Base-by-base conservation (phyloP, 2,888 invertebrate genomes). In the Macrophya alboannulata region DNA sequence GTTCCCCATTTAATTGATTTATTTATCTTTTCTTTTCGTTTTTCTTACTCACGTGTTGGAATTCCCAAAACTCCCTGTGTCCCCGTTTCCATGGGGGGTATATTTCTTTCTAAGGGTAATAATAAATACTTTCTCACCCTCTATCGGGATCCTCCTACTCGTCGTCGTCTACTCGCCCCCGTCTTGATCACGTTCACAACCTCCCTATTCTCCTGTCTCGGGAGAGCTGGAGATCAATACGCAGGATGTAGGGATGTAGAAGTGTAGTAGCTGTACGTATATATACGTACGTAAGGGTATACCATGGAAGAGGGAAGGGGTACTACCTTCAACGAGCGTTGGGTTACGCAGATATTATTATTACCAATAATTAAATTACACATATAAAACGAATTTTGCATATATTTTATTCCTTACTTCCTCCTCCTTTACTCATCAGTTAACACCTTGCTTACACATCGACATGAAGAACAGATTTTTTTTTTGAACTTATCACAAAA, bases 221-320 rank as follows among this genome's bases (percentile, higher is more conserved):
- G 43, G 74, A 74, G 74, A 74, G 74, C 74, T 74, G 21, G 45
- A 74, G 74, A 74, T 74, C 74, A 74, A 74, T 74, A 74, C 74
- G 45, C 43, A 45, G 74, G 21, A 45, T 74, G 45, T 74, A 43
- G 45, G 45, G 43, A 45, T 74, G 45, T 45, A 45, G 43, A 74
- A 45, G 45, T 74, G 45, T 25, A 55, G 45, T 74, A 74, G 10
- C 6, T 15, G 21, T 21, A 43, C 31, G 43, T 40, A 45, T 43
- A 45, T 43, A 43, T 68, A 4, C 31, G 9, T 37, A 9, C 25
- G 12, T n/a, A 72, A 9, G 10, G 45, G n/a, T 45, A 17, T 45
- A 71, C 31, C 31, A 31, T 31, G 15, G 37, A 12, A 68, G 12
- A 68, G 25, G 15, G 55, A 55, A 55, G n/a, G n/a, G 8, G 55